These are phyloP conservation scores for Porites australiensis DNA, from an alignment of 64 coral and sea anemone species.

Conservation along the genomic window DNA sequence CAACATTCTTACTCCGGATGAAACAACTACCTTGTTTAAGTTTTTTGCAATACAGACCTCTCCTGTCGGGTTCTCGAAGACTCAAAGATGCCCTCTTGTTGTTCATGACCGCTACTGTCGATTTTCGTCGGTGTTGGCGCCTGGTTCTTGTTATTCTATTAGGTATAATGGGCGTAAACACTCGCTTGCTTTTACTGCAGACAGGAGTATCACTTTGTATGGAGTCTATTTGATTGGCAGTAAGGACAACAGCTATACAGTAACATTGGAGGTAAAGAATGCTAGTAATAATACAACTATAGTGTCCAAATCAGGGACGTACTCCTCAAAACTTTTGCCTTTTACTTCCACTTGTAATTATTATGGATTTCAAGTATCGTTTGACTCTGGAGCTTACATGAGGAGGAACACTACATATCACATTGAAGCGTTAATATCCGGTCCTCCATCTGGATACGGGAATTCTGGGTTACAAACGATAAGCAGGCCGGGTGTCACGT, in stretches of 20 bases:
- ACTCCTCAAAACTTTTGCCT: not conserved
- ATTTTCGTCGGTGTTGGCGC: too few relatives aligned
- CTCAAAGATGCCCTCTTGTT: too few relatives aligned
- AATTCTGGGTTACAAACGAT: not conserved
- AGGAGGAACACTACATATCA: not conserved
- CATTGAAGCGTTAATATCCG: not conserved
- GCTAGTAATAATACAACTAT: not conserved
- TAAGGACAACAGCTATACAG: too few relatives aligned
- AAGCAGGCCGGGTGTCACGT: not conserved
- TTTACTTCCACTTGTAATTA: not conserved
- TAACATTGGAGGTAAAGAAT: too few relatives aligned
- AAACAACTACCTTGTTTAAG: not conserved
- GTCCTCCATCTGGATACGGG: not conserved
- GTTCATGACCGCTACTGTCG: too few relatives aligned
- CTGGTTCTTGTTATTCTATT: too few relatives aligned
- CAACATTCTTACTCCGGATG: not conserved
- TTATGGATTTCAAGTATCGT: not conserved
- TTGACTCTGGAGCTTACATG: not conserved
- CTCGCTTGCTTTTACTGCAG: too few relatives aligned
- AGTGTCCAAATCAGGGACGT: not conserved
- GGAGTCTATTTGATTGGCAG: too few relatives aligned
- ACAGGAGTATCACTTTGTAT: too few relatives aligned
- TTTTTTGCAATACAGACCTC: too few relatives aligned
- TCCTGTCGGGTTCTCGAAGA: too few relatives aligned
- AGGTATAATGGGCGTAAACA: too few relatives aligned